phyloP scores from a whole-genome alignment of 2,888 invertebrate species.

The Dryobotodes eremita region DNA sequence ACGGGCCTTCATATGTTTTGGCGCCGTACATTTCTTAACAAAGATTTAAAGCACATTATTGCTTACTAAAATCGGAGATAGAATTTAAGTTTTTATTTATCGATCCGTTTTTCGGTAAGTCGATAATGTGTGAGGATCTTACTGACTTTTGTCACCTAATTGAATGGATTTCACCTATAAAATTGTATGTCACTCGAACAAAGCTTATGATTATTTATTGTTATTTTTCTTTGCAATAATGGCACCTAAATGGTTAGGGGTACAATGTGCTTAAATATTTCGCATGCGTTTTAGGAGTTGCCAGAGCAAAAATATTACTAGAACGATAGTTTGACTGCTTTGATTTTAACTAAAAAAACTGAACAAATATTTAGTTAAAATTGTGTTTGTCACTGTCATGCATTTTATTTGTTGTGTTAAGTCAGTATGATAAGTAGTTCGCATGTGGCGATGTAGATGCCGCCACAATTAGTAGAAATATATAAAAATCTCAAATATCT shows the following conservation, averaged over 20 bases:
- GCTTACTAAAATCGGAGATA: constrained; percentile 22
- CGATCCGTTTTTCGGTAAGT: constrained; percentile 29
- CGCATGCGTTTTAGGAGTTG: constrained; percentile 45
- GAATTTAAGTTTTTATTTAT: constrained; percentile 47
- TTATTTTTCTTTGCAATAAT: constrained; percentile 32
- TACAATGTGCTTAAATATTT: constrained; percentile 48
- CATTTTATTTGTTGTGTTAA: constrained; percentile 8
- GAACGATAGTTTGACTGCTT: constrained; percentile 2
- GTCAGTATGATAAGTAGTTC: background rate
- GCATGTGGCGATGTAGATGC: background rate
- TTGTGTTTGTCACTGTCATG: constrained; percentile 13
- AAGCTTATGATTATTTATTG: constrained; percentile 19
- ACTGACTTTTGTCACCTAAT: constrained; percentile 66
- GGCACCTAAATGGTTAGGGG: constrained; percentile 48
- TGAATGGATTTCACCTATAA: constrained; percentile 83
- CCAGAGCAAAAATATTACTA: constrained; percentile 28
- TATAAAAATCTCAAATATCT: constrained; percentile 25
- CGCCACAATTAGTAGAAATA: constrained; percentile 10
- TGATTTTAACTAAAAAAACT: constrained; percentile 6
- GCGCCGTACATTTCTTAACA: constrained; percentile 66
- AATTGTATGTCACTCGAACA: constrained; percentile 72
- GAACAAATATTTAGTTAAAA: background rate
- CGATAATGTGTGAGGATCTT: constrained; percentile 50
- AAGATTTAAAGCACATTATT: constrained; percentile 50
- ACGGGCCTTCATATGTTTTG: constrained; percentile 89